phyloP scores from a whole-genome alignment of 2,888 invertebrate genomes.

The Rhopalosiphum nymphaeae region DNA sequence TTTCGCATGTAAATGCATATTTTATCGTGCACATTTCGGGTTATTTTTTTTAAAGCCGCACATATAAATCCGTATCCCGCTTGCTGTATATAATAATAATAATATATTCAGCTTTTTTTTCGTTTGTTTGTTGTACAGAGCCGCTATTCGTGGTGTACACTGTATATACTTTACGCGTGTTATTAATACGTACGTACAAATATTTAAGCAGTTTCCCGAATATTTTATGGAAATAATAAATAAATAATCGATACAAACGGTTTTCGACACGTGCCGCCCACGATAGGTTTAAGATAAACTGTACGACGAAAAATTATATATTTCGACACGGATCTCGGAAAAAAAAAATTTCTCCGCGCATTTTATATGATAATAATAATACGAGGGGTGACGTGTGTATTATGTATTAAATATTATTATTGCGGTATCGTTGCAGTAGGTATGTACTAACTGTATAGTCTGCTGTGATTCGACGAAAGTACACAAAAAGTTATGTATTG shows the following conservation, averaged over 20 bases:
- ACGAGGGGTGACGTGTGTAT: not conserved
- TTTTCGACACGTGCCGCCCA: not conserved
- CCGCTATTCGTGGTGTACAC: not conserved
- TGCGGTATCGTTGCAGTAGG: not conserved
- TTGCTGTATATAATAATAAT: constrained; percentile 19
- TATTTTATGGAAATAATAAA: constrained; percentile 30
- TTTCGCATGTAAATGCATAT: constrained; percentile 65
- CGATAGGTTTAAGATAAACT: not conserved
- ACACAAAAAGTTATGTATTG: too few species aligned
- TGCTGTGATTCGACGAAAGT: not conserved
- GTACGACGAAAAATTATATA: not conserved
- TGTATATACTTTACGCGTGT: not conserved
- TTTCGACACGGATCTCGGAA: not conserved
- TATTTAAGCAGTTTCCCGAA: constrained; percentile 54
- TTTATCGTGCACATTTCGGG: constrained; percentile 61
- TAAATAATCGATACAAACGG: constrained; percentile 29
- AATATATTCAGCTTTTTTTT: constrained; percentile 51
- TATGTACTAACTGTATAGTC: not conserved
- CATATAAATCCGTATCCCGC: constrained; percentile 59
- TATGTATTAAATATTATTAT: not conserved
- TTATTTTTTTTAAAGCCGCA: constrained; percentile 53
- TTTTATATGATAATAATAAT: not conserved
- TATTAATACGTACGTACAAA: constrained; percentile 51
- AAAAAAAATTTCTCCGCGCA: not conserved
- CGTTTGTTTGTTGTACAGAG: constrained; percentile 17